Percentiles rank a stretch among this genome's conserved stretches.
These are phyloP conservation scores for Elaphurus davidianus DNA, from an alignment of 2,113 vertebrate genomes.

Conservation along the genomic window DNA sequence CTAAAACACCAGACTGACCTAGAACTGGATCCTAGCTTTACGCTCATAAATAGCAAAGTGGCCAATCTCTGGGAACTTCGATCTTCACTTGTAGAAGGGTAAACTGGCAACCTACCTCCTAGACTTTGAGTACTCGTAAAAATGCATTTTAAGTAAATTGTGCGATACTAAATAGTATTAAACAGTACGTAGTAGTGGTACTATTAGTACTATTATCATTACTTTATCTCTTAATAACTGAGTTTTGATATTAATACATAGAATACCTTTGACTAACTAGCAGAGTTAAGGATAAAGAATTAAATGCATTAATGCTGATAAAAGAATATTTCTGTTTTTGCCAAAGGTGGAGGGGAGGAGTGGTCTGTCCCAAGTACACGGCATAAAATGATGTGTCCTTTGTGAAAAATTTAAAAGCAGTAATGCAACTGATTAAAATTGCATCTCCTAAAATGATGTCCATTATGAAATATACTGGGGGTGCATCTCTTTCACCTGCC, in stretches of 20 bases:
- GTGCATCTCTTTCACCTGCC: not conserved
- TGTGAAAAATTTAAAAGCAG: not conserved
- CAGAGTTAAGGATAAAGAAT: not conserved
- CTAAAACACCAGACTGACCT: not conserved
- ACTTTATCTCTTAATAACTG: not conserved
- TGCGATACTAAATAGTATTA: not conserved
- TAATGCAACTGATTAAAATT: not conserved
- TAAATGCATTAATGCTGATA: not conserved
- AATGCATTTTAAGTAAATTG: not conserved
- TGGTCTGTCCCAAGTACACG: not conserved
- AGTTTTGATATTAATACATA: not conserved
- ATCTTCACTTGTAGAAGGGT: not conserved
- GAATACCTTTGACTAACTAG: not conserved
- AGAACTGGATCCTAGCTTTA: not conserved
- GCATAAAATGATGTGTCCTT: not conserved
- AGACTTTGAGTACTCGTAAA: not conserved
- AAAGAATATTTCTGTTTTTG: not conserved
- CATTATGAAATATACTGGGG: not conserved
- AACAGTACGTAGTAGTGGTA: not conserved
- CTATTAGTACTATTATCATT: not conserved
- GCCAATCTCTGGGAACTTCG: not conserved
- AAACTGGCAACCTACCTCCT: not conserved
- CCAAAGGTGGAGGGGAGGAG: not conserved
- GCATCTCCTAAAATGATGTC: not conserved
- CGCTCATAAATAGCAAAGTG: not conserved